phyloP scores from a whole-genome alignment of 2,113 vertebrate species.

The Colistium nudipinnis region DNA sequence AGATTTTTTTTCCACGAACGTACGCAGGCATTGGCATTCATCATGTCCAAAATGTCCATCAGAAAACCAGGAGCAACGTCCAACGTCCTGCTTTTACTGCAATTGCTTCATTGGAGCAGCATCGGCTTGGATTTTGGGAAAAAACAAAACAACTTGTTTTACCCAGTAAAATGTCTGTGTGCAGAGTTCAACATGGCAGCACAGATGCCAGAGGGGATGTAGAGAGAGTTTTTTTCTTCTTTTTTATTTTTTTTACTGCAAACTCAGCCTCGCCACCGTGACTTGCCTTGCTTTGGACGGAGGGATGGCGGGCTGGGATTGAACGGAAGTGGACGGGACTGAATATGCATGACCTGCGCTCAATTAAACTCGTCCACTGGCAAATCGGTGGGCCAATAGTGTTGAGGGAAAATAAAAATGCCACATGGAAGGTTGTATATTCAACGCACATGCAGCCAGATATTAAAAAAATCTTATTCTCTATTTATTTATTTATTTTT shows the following conservation, averaged over 20 bases:
- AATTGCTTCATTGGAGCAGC: conserved; percentile 26
- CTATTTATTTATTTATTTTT: neutral
- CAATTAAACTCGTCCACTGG: conserved; percentile 41
- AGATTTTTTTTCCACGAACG: conserved; percentile 34
- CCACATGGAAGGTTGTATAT: conserved; percentile 45
- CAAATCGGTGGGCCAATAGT: conserved; percentile 31
- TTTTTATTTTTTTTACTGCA: conserved; percentile 40
- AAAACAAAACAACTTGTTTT: neutral
- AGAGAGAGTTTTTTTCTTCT: conserved; percentile 19
- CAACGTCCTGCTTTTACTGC: conserved; percentile 36
- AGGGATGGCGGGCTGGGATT: conserved; percentile 20
- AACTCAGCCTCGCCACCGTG: conserved; percentile 29
- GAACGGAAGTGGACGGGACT: conserved; percentile 37
- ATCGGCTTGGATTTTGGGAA: neutral
- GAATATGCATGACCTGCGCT: conserved; percentile 36
- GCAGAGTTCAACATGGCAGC: conserved; percentile 37
- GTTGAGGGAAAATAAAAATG: conserved; percentile 41
- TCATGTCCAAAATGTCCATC: conserved; percentile 36
- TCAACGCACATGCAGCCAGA: conserved; percentile 21
- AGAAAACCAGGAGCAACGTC: conserved; percentile 19
- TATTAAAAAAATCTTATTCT: conserved; percentile 57
- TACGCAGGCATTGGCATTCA: conserved; percentile 36
- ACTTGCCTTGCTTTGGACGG: conserved; percentile 18
- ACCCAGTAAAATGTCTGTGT: neutral
- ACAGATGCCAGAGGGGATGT: conserved; percentile 42